A percentile compares a stretch with the other conserved stretches of the same genome.
phyloP scores from a whole-genome alignment of 2,113 vertebrate species.

The Tinamus guttatus region DNA sequence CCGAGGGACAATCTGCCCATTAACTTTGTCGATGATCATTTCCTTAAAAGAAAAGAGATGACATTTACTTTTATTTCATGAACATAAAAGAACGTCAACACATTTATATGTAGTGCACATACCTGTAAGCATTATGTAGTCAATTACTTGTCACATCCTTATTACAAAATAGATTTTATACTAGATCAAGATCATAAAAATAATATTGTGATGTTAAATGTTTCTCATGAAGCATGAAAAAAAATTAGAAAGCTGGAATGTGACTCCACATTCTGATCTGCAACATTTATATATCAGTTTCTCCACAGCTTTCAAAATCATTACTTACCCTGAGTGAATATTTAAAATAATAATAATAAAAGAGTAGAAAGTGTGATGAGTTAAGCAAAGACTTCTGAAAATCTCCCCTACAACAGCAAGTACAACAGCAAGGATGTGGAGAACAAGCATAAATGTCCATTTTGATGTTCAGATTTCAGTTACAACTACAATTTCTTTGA shows the following conservation, averaged over 20 bases:
- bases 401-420: not conserved
- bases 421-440: not conserved
- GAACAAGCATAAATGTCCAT: not conserved
- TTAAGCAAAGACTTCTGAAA: not conserved
- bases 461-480: not conserved
- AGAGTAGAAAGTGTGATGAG: not conserved
- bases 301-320: not conserved
- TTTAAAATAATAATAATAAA: no score
- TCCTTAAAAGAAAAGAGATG: constrained; percentile 84
- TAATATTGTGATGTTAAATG: not conserved
- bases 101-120: not conserved
- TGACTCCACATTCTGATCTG: not conserved
- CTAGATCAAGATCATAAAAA: not conserved
- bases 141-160: not conserved
- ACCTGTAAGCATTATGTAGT: not conserved
- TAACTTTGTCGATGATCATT: constrained; percentile 99
- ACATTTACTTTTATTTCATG: not conserved
- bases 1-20: constrained; percentile 93
- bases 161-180: not conserved
- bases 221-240: not conserved
- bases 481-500: not conserved
- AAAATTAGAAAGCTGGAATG: not conserved
- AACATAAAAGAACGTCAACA: not conserved
- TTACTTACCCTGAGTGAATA: not conserved
- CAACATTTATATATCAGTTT: not conserved